Conservation (phyloP, 2,888 invertebrate species). For the Dorcus hopei region DNA sequence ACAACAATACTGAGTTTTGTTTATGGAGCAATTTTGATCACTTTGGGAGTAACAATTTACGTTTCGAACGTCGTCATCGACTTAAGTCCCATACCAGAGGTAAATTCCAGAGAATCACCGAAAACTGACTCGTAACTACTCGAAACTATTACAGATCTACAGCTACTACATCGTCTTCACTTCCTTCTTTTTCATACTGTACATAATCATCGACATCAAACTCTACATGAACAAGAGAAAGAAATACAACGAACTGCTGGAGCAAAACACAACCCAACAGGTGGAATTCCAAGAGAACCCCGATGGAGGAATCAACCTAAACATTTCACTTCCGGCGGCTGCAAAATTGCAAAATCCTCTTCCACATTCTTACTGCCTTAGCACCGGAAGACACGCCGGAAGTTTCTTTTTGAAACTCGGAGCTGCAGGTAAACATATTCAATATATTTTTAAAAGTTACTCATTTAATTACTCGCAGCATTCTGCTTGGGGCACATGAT, state of each 20-base stretch:
- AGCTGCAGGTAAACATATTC: conserved; percentile 58
- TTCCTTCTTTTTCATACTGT: conserved; percentile 61
- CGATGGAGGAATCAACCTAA: conserved; percentile 37
- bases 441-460: not conserved
- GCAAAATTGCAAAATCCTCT: conserved; percentile 45
- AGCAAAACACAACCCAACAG: conserved; percentile 28
- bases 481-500: conserved; percentile 78
- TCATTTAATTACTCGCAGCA: conserved; percentile 52
- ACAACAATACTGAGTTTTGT: conserved; percentile 63
- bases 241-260: conserved; percentile 37
- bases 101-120: conserved; percentile 39
- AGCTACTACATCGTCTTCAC: conserved; percentile 58
- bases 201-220: conserved; percentile 61
- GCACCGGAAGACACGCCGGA: conserved; percentile 66
- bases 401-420: conserved; percentile 73
- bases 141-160: conserved; percentile 54
- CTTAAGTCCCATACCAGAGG: conserved; percentile 53
- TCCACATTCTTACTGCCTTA: conserved; percentile 62
- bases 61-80: conserved; percentile 58
- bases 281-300: conserved; percentile 35
- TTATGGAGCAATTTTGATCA: conserved; percentile 66
- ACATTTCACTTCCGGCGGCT: conserved; percentile 45
- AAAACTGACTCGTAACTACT: not conserved
- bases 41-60: conserved; percentile 64
- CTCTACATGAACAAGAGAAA: conserved; percentile 55